These are phyloP conservation scores for Indicator indicator DNA, from an alignment of 2,113 vertebrate species.

Conservation along the genomic window DNA sequence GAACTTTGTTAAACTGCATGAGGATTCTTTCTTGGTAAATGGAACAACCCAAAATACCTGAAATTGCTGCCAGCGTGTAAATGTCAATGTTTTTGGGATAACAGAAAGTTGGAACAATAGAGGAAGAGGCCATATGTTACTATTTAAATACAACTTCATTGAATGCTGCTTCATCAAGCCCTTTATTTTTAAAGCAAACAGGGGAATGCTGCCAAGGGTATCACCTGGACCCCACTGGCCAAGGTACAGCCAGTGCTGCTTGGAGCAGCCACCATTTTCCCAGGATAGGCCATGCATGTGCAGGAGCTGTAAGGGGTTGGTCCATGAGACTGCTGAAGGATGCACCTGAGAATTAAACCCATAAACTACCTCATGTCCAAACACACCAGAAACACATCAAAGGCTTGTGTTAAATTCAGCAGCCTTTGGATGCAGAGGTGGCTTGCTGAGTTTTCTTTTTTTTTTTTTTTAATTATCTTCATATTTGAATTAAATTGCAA, in stretches of 20 bases:
- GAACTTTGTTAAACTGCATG: conserved; percentile 1
- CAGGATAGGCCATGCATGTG: background rate
- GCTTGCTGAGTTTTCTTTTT: background rate
- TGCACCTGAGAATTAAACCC: background rate
- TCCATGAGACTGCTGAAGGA: background rate
- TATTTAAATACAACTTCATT: background rate
- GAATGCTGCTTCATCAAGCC: background rate
- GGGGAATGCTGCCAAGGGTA: background rate
- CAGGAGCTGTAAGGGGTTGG: background rate
- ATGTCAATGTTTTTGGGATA: conserved; percentile 8
- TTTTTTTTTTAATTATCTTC: background rate
- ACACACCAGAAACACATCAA: background rate
- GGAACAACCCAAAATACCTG: background rate
- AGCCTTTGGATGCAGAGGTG: background rate
- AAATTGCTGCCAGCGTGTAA: background rate
- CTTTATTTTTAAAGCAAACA: background rate
- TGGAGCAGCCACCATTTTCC: fast-evolving
- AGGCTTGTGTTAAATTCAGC: background rate
- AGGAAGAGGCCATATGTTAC: background rate
- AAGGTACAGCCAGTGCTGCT: fast-evolving
- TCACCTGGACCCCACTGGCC: background rate
- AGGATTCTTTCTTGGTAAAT: conserved; percentile 17
- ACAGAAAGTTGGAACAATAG: conserved; percentile 45
- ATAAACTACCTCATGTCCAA: background rate
- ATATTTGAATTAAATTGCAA: background rate